Base-by-base conservation (phyloP, 1,140 invertebrate genomes). In the Xylocopa sonorina region DNA sequence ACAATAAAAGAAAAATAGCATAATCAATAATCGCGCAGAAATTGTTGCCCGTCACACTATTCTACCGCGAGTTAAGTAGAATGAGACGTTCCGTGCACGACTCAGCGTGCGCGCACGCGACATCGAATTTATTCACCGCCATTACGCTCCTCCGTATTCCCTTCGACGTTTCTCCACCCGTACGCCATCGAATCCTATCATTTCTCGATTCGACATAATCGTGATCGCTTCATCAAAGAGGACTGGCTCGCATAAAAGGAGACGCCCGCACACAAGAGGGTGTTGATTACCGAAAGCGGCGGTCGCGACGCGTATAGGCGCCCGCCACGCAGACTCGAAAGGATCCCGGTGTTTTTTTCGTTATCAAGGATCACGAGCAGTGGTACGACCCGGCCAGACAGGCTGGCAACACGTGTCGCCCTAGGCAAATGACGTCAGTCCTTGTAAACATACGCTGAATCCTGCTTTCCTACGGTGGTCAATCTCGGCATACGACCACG, bases 391-490 rank as follows among this genome's bases (percentile, higher is more conserved):
- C 72, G 75, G 78, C 80, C 81, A 89, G 87, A 88, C 87, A 87
- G 82, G 81, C 82, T 85, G 85, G 83, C 88, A 82, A 88, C 79
- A 75, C 62, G 66, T 85, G 84, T 85, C 76, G 66, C 75, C 67
- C 64, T 84, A 67, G 69, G 81, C 81, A 51, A 83, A 71, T 90
- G 88, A 89, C 86, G 84, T 90, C 88, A 87, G 57, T 80, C 55
- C 78, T 80, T 81, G 71, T 74, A 84, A 79, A 82, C 79, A 80
- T 50, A 86, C 72, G 64, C 72, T 48, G 78, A 82, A 82, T 84
- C 81, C 75, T 76, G 64, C 74, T 81, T 84, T 85, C 69, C 64
- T 82, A 58, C 81, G 55, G 64, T 78, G 73, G 78, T 73, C 78
- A 77, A 80, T 81, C 71, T 72, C 53, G 24, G 18, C 32, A n/a